These are phyloP conservation scores for Andricus quercusramuli DNA, from an alignment of 2,888 invertebrate species.

Conservation along the genomic window DNA sequence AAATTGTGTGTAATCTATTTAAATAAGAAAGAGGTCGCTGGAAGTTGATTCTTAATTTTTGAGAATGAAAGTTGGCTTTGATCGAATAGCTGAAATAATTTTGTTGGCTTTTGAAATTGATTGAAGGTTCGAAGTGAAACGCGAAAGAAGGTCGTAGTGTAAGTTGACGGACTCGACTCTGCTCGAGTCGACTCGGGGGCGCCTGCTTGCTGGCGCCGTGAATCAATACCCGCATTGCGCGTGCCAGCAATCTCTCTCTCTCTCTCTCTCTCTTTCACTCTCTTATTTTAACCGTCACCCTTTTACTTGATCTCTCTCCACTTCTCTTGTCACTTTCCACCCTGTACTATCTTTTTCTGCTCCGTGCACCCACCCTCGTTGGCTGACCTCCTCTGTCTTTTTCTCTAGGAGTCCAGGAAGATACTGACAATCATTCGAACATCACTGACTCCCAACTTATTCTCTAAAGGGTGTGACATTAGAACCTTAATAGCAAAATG, in stretches of 20 bases:
- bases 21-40: neutral
- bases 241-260: slow-evolving; percentile 77
- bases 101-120: neutral
- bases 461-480: too few relatives aligned
- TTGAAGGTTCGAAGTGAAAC: slow-evolving; percentile 20
- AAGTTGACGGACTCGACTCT: slow-evolving; percentile 70
- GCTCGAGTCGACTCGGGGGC: slow-evolving; percentile 69
- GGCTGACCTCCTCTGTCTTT: neutral
- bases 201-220: slow-evolving; percentile 80
- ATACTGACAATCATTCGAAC: neutral
- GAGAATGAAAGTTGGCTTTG: neutral
- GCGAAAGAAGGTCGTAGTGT: slow-evolving; percentile 41
- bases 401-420: neutral
- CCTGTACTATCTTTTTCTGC: neutral
- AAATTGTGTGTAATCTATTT: neutral
- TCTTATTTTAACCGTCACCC: slow-evolving; percentile 69
- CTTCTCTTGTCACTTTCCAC: slow-evolving; percentile 53
- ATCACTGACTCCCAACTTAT: neutral
- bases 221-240: slow-evolving; percentile 79
- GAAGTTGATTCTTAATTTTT: neutral
- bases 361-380: neutral
- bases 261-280: slow-evolving; percentile 78
- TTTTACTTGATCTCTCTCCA: slow-evolving; percentile 74
- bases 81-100: neutral
- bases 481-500: too few relatives aligned